phyloP scores from a whole-genome alignment of 1,140 invertebrate species.

The Leucophenga varia region DNA sequence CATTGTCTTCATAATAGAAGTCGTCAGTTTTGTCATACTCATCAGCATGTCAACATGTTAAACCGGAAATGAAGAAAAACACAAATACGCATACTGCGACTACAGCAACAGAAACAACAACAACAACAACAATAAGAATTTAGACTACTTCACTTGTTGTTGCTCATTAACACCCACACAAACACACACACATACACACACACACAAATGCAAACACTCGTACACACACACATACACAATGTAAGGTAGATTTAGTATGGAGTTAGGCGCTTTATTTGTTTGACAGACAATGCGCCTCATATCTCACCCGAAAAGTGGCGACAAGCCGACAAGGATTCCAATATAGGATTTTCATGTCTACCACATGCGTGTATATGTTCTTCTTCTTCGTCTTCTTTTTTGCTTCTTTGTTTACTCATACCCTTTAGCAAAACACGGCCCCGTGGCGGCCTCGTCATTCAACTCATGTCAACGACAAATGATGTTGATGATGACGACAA shows the following conservation, averaged over 20 bases:
- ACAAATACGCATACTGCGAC: too few relatives aligned
- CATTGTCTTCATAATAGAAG: slow-evolving; percentile 17
- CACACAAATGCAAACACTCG: slow-evolving; percentile 18
- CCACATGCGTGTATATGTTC: too few relatives aligned
- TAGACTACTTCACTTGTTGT: slow-evolving; percentile 11
- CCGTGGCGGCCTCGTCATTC: too few relatives aligned
- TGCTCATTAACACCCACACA: slow-evolving; percentile 43
- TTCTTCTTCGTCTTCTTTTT: too few relatives aligned
- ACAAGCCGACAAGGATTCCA: too few relatives aligned
- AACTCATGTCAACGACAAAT: too few relatives aligned
- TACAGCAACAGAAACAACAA: too few relatives aligned
- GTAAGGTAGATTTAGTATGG: slow-evolving; percentile 6
- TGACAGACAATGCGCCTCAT: slow-evolving; percentile 46
- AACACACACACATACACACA: slow-evolving; percentile 13
- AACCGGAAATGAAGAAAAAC: slow-evolving; percentile 51
- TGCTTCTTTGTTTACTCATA: too few relatives aligned
- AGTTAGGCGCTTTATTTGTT: slow-evolving; percentile 12
- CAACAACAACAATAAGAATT: slow-evolving; percentile 40
- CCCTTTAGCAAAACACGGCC: too few relatives aligned
- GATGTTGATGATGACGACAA: too few relatives aligned
- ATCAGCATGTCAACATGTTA: slow-evolving; percentile 39
- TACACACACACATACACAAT: slow-evolving; percentile 21
- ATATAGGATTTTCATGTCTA: too few relatives aligned
- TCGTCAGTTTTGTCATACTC: background rate
- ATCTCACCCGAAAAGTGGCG: slow-evolving; percentile 3